A percentile compares a stretch with the other conserved stretches of the same genome.
phyloP scores from a whole-genome alignment of 2,113 vertebrate species.

The Podocnemis expansa region DNA sequence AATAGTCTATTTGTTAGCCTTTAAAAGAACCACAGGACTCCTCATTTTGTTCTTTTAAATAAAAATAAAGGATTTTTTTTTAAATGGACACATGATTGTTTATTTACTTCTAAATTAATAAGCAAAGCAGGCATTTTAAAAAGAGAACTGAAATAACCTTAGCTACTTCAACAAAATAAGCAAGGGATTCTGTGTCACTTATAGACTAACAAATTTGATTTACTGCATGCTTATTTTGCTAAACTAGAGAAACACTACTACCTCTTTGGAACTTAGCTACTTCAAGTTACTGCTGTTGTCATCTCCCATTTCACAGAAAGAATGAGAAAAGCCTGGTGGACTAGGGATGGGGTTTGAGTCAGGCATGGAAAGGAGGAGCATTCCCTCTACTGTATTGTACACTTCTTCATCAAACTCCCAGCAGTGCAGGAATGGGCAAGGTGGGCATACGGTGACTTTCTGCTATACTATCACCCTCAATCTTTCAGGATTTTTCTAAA shows the following conservation, averaged over 20 bases:
- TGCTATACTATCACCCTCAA: neutral
- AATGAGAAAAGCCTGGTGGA: neutral
- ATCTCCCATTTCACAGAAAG: neutral
- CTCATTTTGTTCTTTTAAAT: too few species aligned
- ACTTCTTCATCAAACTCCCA: neutral
- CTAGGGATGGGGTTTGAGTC: too few species aligned
- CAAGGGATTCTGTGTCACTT: too few species aligned
- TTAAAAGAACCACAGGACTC: too few species aligned
- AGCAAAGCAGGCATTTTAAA: neutral
- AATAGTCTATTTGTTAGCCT: too few species aligned
- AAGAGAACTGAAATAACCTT: neutral
- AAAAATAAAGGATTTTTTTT: too few species aligned
- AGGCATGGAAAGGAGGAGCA: neutral
- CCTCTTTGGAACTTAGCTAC: too few species aligned
- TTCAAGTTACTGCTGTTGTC: neutral
- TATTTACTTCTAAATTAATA: neutral
- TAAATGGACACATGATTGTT: neutral
- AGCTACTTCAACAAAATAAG: neutral
- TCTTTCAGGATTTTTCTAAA: neutral
- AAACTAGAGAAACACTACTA: too few species aligned
- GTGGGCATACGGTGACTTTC: accelerated
- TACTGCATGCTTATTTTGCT: too few species aligned
- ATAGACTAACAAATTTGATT: too few species aligned
- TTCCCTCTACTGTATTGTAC: neutral
- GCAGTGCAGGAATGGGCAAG: neutral